These are phyloP conservation scores for Mesodorylaimus sp. DNA, from an alignment of 2,888 invertebrate genomes.

Conservation along the genomic window DNA sequence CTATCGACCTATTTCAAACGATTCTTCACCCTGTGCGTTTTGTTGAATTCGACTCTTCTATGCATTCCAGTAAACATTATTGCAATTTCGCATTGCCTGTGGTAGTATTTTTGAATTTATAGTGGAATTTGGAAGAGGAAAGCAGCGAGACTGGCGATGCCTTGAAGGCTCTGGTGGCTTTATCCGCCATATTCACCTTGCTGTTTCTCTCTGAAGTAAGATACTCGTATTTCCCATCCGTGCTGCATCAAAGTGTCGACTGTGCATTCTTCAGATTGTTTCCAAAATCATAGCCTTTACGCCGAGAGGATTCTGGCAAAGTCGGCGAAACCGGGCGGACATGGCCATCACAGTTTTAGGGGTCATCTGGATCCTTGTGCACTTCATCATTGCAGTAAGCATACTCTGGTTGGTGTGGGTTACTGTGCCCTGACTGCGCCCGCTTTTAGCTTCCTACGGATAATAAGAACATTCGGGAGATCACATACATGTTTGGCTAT, in stretches of 20 bases:
- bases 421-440: neutral
- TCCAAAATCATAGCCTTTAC: slow-evolving; percentile 98
- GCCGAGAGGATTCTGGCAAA: slow-evolving; percentile 93
- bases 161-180: slow-evolving; percentile 49
- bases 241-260: too few relatives aligned
- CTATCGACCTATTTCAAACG: slow-evolving; percentile 88
- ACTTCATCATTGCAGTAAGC: slow-evolving; percentile 59
- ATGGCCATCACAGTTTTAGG: slow-evolving; percentile 87
- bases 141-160: slow-evolving; percentile 45
- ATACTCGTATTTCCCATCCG: too few relatives aligned
- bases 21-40: slow-evolving; percentile 74
- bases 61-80: slow-evolving; percentile 76
- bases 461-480: slow-evolving; percentile 43
- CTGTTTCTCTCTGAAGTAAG: slow-evolving; percentile 68
- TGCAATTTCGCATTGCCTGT: too few relatives aligned
- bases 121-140: slow-evolving; percentile 42
- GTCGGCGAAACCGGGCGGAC: slow-evolving; percentile 87
- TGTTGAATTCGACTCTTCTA: slow-evolving; percentile 73
- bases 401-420: neutral
- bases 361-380: slow-evolving; percentile 86
- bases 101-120: slow-evolving; percentile 5
- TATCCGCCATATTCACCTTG: slow-evolving; percentile 70
- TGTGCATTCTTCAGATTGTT: slow-evolving; percentile 48
- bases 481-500: slow-evolving; percentile 89
- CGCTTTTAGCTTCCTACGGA: slow-evolving; percentile 35